These are phyloP conservation scores for Jaculus jaculus DNA, from an alignment of 2,113 vertebrate species.

Conservation along the genomic window DNA sequence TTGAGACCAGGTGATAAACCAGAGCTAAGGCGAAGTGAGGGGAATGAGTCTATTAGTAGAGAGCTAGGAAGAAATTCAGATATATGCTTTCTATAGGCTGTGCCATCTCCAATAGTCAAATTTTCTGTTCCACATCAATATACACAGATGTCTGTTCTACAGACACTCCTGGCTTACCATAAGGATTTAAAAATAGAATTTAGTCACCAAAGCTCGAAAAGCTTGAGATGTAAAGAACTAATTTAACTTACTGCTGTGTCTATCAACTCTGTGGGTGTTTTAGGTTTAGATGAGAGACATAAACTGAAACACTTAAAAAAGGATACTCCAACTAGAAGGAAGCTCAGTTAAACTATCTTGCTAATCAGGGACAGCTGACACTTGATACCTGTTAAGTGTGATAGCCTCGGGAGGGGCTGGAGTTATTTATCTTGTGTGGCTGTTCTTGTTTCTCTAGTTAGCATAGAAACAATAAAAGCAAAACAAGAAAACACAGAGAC, in stretches of 20 bases:
- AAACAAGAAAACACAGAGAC: not conserved
- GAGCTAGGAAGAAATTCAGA: not conserved
- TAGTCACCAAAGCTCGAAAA: constrained; percentile 31
- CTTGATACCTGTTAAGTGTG: not conserved
- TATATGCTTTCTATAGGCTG: not conserved
- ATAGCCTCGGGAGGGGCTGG: not conserved
- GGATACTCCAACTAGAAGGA: constrained; percentile 35
- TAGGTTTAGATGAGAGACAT: constrained; percentile 28
- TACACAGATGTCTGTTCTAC: constrained; percentile 52
- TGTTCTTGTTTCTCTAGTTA: not conserved
- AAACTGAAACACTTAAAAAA: constrained; percentile 43
- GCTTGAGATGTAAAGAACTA: constrained; percentile 49
- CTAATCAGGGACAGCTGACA: not conserved
- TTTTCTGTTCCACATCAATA: not conserved
- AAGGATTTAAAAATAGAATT: constrained; percentile 64
- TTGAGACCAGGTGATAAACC: not conserved
- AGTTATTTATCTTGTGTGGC: not conserved
- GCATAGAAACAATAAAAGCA: constrained; percentile 3
- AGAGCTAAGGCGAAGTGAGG: not conserved
- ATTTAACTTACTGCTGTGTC: constrained; percentile 60
- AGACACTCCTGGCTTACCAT: constrained; percentile 17
- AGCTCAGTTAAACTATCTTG: not conserved
- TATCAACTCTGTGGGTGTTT: constrained; percentile 55
- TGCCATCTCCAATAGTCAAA: not conserved
- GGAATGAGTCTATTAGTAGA: not conserved